Conservation (phyloP, 1,140 invertebrate species). For the Stenopsyche tienmushanensis region DNA sequence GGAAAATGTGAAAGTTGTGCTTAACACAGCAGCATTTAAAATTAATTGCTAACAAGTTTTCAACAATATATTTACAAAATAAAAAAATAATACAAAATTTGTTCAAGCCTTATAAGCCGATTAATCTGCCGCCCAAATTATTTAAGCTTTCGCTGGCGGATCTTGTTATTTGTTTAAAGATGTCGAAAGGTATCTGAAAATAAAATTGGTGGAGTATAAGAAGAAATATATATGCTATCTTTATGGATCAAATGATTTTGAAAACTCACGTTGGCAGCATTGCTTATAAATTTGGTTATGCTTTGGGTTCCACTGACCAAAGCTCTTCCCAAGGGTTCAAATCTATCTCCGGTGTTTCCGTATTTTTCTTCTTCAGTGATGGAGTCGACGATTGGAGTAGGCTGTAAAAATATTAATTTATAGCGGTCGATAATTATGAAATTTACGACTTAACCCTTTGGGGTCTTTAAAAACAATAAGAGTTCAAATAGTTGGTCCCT, state of each 20-base stretch:
- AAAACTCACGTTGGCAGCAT: constrained; percentile 32
- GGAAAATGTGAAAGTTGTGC: background rate
- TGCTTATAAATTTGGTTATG: constrained; percentile 57
- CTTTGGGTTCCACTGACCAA: constrained; percentile 61
- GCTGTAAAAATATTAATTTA: constrained; percentile 48
- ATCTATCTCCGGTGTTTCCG: constrained; percentile 65
- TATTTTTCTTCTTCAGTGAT: constrained; percentile 70
- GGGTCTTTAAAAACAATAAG: background rate
- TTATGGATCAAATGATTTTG: background rate
- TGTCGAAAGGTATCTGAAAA: constrained; percentile 35
- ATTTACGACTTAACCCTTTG: too few species aligned
- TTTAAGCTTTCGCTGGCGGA: constrained; percentile 31
- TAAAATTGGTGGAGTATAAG: background rate
- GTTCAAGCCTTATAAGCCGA: constrained; percentile 24
- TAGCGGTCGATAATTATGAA: background rate
- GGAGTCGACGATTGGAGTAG: constrained; percentile 67
- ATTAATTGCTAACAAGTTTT: too few species aligned
- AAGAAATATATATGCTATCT: constrained; percentile 1
- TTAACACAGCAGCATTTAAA: too few species aligned
- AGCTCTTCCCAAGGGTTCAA: constrained; percentile 56
- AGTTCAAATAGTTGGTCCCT: background rate
- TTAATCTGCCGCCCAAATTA: constrained; percentile 31
- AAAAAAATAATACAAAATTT: background rate
- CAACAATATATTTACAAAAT: constrained; percentile 35
- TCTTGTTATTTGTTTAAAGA: constrained; percentile 32